phyloP scores from a whole-genome alignment of 2,888 invertebrate species.

The Epinotia bilunana region DNA sequence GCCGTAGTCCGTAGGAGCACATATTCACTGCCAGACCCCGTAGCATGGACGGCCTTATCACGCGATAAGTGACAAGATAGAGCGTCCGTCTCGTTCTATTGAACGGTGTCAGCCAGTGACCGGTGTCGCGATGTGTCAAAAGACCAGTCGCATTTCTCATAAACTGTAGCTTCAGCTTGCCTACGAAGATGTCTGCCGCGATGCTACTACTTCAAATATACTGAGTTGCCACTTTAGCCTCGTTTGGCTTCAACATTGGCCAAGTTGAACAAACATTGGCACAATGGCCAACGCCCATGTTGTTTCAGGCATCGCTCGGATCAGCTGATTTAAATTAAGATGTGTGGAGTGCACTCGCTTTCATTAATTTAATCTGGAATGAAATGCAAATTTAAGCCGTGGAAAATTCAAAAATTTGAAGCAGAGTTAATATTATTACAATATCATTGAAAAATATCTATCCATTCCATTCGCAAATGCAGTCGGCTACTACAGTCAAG shows the following conservation, averaged over 20 bases:
- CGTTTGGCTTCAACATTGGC: neutral
- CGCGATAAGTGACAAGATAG: no score
- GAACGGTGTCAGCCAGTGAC: no score
- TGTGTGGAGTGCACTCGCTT: slow-evolving; percentile 20
- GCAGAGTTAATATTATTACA: slow-evolving; percentile 1
- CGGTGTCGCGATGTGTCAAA: no score
- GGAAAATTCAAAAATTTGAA: neutral
- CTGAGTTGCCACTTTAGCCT: neutral
- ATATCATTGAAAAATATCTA: neutral
- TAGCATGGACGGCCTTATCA: no score
- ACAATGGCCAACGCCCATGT: slow-evolving; percentile 2
- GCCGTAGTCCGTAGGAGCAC: no score
- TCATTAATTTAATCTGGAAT: slow-evolving; percentile 24
- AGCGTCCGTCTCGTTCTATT: no score
- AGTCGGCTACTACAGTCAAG: no score
- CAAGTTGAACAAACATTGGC: neutral
- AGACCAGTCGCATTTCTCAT: no score
- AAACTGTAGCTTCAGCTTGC: neutral
- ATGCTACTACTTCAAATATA: neutral
- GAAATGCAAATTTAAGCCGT: slow-evolving; percentile 7
- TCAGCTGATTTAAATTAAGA: slow-evolving; percentile 17
- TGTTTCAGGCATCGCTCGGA: slow-evolving; percentile 26
- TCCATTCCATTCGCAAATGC: neutral
- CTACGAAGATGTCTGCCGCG: neutral
- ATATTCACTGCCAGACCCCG: no score